Evolutionary conservation across 2,888 invertebrate genomes (phyloP), one percentile per base, ranked within the genome.

Genomic region (Sicus ferrugineus): DNA sequence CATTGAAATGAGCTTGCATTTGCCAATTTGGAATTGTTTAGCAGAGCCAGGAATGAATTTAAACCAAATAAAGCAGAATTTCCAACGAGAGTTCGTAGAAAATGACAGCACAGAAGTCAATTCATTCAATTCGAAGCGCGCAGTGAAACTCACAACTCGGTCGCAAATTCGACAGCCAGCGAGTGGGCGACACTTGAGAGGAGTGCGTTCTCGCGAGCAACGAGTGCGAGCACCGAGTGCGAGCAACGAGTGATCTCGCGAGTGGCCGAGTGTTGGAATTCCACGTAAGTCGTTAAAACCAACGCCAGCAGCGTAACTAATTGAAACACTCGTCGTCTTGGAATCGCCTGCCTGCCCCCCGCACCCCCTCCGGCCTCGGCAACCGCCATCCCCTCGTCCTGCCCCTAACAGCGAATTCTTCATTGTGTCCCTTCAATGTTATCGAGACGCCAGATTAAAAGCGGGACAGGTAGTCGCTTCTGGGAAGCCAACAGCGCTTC

Each of bases 231-330:
- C n/a, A n/a, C n/a, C n/a, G n/a, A n/a, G n/a, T n/a, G n/a, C n/a
- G n/a, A n/a, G n/a, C n/a, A n/a, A n/a, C n/a, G n/a, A n/a, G n/a
- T n/a, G n/a, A n/a, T n/a, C n/a, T n/a, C n/a, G n/a, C n/a, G n/a
- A n/a, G n/a, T 54, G 28, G 42, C 28, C 14, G 28, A 26, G 7
- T 3, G 28, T 28, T 28, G 14, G 28, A 69, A 58, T 71, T 72
- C 71, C 69, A 58, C 28, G 59, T 67, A 69, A 69, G 26, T 61
- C 69, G 67, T 69, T 64, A 54, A 67, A 54, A 63, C 62, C 62
- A 59, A 67, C 54, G 64, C 64, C 54, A 63, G 31, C 19, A 64
- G 69, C 67, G 71, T 72, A 56, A 69, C 67, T 72, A 69, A 69
- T 69, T 67, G 69, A 71, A 69, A 67, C 58, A 23, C 28, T 31